A percentile compares a stretch with the other conserved stretches of the same genome.
Evolutionary conservation across 2,113 vertebrate genomes (phyloP).

Genomic region (Hippocampus barbouri): DNA sequence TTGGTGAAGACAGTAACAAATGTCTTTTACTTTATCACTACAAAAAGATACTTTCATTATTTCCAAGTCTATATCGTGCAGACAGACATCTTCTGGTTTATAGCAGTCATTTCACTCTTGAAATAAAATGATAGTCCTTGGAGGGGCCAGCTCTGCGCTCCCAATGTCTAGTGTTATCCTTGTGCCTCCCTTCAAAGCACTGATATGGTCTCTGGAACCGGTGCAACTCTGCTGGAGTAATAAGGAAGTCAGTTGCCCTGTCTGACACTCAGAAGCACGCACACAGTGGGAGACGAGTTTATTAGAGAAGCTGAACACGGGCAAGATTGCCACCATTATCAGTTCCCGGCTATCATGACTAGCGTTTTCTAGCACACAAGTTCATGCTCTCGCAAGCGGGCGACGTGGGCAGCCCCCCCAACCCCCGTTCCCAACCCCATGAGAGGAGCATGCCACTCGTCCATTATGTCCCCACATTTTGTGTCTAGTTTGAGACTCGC

Average conservation of each 20-base stretch:
- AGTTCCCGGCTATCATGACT: slow-evolving; percentile 12
- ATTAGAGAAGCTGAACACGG: slow-evolving; percentile 25
- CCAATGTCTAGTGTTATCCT: background rate
- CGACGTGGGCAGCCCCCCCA: background rate
- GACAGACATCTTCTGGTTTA: slow-evolving; percentile 2
- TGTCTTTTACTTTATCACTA: slow-evolving; percentile 3
- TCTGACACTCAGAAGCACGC: background rate
- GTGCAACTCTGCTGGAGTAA: slow-evolving; percentile 18
- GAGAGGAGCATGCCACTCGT: background rate
- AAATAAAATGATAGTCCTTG: slow-evolving; percentile 21
- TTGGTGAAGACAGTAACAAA: slow-evolving; percentile 1
- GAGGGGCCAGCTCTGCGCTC: background rate
- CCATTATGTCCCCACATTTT: background rate
- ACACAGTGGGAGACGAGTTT: slow-evolving; percentile 8
- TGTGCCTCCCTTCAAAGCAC: slow-evolving; percentile 6
- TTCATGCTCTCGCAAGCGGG: slow-evolving; percentile 24
- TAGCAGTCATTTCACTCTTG: slow-evolving; percentile 4
- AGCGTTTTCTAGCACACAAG: slow-evolving; percentile 5
- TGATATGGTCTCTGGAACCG: slow-evolving; percentile 23
- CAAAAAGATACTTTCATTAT: background rate
- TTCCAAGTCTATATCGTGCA: background rate
- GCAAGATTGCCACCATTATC: slow-evolving; percentile 31
- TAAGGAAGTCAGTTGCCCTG: slow-evolving; percentile 2
- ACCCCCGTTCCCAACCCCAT: background rate
- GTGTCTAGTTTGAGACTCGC: background rate